A percentile compares a stretch with the other conserved stretches of the same genome.
phyloP scores from a whole-genome alignment of 2,888 invertebrate species.

The Labia minor region DNA sequence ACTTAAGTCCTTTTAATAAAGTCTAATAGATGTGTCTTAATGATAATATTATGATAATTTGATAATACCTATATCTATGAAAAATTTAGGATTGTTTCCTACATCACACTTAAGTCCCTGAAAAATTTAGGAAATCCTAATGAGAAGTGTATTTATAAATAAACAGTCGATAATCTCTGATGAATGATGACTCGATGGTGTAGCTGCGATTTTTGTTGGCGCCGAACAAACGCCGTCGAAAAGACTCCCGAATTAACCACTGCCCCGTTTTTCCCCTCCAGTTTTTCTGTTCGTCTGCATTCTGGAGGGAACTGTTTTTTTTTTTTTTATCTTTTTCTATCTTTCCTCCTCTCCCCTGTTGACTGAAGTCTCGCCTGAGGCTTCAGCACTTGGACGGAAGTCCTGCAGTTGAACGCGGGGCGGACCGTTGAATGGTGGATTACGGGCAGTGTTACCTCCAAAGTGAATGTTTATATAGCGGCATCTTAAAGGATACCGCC shows the following conservation, averaged over 20 bases:
- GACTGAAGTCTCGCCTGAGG: not conserved
- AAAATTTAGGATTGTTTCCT: too few relatives aligned
- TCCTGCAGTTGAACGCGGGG: not conserved
- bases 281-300: constrained; percentile 6
- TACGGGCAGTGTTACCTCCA: not conserved
- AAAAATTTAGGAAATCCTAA: not conserved
- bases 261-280: not conserved
- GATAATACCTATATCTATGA: too few relatives aligned
- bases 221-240: not conserved
- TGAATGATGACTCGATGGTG: not conserved
- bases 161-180: not conserved
- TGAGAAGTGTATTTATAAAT: constrained; percentile 1
- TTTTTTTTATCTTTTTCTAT: not conserved
- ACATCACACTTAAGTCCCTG: too few relatives aligned
- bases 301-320: not conserved
- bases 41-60: too few relatives aligned
- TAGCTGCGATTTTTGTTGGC: not conserved
- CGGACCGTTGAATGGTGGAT: not conserved
- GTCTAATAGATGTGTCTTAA: too few relatives aligned
- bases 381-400: not conserved
- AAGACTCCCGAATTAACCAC: not conserved
- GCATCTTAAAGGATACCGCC: too few relatives aligned
- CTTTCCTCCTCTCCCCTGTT: not conserved
- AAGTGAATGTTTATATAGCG: too few relatives aligned
- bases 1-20: too few relatives aligned